These are phyloP conservation scores for Bradypodion ventrale DNA, from an alignment of 2,797 vertebrate genomes.

Conservation along the genomic window DNA sequence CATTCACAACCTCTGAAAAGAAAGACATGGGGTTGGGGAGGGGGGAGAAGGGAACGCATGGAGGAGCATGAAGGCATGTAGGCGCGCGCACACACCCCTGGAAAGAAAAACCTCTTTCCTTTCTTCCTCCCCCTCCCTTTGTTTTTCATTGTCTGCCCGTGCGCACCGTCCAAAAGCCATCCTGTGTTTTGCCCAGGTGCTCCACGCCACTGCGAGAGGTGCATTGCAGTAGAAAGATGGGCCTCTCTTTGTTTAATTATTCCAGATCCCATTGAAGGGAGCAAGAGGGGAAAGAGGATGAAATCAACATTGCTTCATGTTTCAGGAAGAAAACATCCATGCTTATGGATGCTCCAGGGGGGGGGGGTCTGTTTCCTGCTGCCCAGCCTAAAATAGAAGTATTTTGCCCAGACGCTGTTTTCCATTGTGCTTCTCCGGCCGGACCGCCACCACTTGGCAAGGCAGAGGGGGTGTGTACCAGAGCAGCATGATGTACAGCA, in stretches of 20 bases:
- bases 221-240: constrained; percentile 40
- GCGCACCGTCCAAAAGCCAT: background rate
- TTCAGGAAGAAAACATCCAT: too few relatives aligned
- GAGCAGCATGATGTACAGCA: background rate
- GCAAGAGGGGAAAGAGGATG: too few relatives aligned
- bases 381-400: background rate
- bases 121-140: background rate
- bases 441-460: constrained; percentile 22
- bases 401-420: background rate
- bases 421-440: background rate
- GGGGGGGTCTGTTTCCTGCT: too few relatives aligned
- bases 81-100: background rate
- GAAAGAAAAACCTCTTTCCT: background rate
- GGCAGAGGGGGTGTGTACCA: constrained; percentile 40
- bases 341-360: too few relatives aligned
- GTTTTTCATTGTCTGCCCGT: background rate
- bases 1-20: background rate
- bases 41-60: background rate
- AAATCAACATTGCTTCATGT: too few relatives aligned
- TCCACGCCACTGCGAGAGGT: background rate
- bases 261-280: constrained; percentile 17
- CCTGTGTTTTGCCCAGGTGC: background rate
- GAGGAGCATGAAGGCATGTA: background rate
- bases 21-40: rapidly evolving
- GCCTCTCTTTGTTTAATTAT: constrained; percentile 64